These are phyloP conservation scores for Gambusia affinis DNA, from an alignment of 2,113 vertebrate genomes.

Conservation along the genomic window DNA sequence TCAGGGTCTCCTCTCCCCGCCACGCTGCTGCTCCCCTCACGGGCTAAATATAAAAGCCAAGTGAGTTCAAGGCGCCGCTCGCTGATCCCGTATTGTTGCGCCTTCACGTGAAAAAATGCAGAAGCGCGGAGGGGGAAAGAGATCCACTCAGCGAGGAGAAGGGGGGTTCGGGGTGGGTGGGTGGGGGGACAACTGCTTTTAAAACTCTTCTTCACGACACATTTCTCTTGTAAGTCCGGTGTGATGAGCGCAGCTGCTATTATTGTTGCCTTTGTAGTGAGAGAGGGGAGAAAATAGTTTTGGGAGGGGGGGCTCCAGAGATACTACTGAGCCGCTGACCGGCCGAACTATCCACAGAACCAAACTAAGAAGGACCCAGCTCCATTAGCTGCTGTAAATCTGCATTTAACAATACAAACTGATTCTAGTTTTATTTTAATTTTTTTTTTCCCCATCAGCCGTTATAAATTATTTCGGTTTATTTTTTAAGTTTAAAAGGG, in stretches of 20 bases:
- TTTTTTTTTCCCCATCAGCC: too few species aligned
- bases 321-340: slow-evolving; percentile 71
- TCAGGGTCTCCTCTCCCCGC: slow-evolving; percentile 43
- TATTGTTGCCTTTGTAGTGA: slow-evolving; percentile 69
- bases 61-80: slow-evolving; percentile 62
- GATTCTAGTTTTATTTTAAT: not conserved
- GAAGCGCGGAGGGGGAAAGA: not conserved
- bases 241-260: slow-evolving; percentile 68
- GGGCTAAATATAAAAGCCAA: slow-evolving; percentile 51
- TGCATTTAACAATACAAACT: not conserved
- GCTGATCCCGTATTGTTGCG: not conserved
- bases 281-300: slow-evolving; percentile 20
- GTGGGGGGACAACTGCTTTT: too few species aligned
- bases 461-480: too few species aligned
- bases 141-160: not conserved
- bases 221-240: slow-evolving; percentile 25
- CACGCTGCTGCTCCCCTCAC: too few species aligned
- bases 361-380: too few species aligned
- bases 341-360: slow-evolving; percentile 19
- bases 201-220: slow-evolving; percentile 30
- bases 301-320: slow-evolving; percentile 13
- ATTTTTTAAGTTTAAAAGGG: too few species aligned
- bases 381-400: not conserved
- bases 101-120: not conserved
- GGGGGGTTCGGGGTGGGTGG: too few species aligned